These are phyloP conservation scores for Callorhinus ursinus DNA, from an alignment of 2,113 vertebrate genomes.

Conservation along the genomic window DNA sequence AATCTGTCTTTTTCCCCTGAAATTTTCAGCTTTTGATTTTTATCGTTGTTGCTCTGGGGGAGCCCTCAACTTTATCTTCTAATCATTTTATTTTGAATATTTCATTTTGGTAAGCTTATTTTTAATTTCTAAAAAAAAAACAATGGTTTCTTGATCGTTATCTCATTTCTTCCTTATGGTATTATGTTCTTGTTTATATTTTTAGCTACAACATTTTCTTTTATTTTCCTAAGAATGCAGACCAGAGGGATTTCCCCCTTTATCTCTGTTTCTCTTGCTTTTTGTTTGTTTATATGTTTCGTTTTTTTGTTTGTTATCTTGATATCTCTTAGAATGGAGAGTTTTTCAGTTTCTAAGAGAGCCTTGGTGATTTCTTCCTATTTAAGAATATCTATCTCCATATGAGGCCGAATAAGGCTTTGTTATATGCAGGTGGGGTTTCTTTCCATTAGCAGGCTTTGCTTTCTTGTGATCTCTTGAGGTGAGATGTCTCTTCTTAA, in stretches of 20 bases:
- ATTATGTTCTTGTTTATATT: neutral
- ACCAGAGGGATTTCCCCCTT: neutral
- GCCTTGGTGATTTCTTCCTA: neutral
- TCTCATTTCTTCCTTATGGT: neutral
- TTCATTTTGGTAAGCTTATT: constrained; percentile 41
- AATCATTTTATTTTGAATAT: constrained; percentile 23
- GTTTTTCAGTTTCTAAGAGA: neutral
- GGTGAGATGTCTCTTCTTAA: neutral
- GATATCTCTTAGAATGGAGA: neutral
- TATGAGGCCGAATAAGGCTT: neutral
- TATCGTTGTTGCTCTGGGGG: neutral
- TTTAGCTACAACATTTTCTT: neutral
- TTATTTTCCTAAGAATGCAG: constrained; percentile 26
- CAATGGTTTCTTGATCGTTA: neutral
- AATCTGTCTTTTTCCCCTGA: neutral
- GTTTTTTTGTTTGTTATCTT: neutral
- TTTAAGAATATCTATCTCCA: neutral
- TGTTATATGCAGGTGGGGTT: neutral
- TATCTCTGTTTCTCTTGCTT: neutral
- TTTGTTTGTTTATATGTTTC: neutral
- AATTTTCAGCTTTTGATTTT: neutral
- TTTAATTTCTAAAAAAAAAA: constrained; percentile 35
- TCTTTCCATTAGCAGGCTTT: neutral
- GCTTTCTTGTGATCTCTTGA: neutral
- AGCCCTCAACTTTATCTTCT: constrained; percentile 15